Evolutionary conservation across 2,888 invertebrate genomes (phyloP).

Genomic region (Tetropium fuscum): DNA sequence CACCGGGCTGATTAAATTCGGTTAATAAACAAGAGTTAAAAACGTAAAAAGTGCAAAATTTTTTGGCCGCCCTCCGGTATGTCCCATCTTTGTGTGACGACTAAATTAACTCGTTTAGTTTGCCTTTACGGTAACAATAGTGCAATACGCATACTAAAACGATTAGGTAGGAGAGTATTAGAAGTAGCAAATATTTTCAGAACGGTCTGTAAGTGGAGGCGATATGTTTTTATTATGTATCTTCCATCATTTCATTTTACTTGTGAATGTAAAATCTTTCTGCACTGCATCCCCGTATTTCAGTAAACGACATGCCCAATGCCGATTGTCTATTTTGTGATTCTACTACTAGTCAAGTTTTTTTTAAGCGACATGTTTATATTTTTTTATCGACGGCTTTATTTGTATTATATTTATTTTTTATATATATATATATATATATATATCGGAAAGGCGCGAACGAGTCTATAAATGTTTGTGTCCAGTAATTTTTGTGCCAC

Average conservation of each 20-base stretch:
- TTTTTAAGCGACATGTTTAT: no score
- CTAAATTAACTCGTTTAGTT: conserved; percentile 5
- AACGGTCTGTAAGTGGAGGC: conserved; percentile 14
- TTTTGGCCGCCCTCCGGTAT: no score
- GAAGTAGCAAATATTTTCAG: conserved; percentile 28
- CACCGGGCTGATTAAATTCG: no score
- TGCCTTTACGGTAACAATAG: conserved; percentile 15
- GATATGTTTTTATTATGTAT: conserved; percentile 12
- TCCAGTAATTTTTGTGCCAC: no score
- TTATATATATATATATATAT: no score
- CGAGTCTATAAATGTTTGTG: no score
- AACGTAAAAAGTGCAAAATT: no score
- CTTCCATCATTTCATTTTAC: background rate
- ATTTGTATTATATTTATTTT: no score
- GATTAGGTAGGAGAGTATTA: conserved; percentile 10
- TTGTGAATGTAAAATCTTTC: background rate
- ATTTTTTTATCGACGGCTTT: no score
- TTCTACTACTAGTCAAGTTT: background rate
- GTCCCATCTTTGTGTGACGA: background rate
- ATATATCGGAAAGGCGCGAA: no score
- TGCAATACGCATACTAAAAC: background rate
- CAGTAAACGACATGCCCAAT: background rate
- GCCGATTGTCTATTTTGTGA: background rate
- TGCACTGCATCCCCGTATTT: conserved; percentile 8
- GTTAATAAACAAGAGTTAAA: no score